Evolutionary conservation across 2,888 invertebrate genomes (phyloP), one percentile per base, ranked within the genome.

Genomic region (Drosophila meridiana): DNA sequence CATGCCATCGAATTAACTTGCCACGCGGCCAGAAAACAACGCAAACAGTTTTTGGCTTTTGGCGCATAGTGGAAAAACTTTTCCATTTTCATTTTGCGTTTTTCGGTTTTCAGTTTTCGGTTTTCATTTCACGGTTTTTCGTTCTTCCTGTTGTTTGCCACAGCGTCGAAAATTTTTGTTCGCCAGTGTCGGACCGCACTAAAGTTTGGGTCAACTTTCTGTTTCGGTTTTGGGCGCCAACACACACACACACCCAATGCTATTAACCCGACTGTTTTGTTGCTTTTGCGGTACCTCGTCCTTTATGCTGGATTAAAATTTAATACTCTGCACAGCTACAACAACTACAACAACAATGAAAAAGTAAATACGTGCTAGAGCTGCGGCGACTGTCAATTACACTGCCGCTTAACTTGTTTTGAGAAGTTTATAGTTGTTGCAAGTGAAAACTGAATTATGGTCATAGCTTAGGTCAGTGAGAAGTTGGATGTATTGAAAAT

Each of bases 221-320:
- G 56, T 80, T 80, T 61, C 64, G 48, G 63, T 42, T 60, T 60
- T 13, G 47, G 30, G 6, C 42, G 20, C 20, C 20, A 20, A 42
- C 34, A 45, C 45, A 34, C 57, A 34, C 14, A 66, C 5, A 45
- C 55, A 45, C 26, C 45, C 34, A 79, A 76, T 69, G 73, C 83
- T 74, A 83, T 82, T 83, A 81, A 69, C 77, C 67, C 42, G 56
- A 61, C 59, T 50, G 26, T 13, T 45, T 34, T 55, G 50, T 58
- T 47, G 66, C 50, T 32, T n/a, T 52, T 34, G 58, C 28, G 47
- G 14, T 69, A 48, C 45, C 65, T 57, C 58, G 50, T 58, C 63
- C 62, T 57, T 57, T 73, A 59, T 32, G 48, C 42, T 36, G 72
- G 65, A 79, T 75, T 77, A 79, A 82, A 85, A 74, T 76, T 83